These are phyloP conservation scores for Peromyscus maniculatus DNA, from an alignment of 2,113 vertebrate genomes.

Conservation along the genomic window DNA sequence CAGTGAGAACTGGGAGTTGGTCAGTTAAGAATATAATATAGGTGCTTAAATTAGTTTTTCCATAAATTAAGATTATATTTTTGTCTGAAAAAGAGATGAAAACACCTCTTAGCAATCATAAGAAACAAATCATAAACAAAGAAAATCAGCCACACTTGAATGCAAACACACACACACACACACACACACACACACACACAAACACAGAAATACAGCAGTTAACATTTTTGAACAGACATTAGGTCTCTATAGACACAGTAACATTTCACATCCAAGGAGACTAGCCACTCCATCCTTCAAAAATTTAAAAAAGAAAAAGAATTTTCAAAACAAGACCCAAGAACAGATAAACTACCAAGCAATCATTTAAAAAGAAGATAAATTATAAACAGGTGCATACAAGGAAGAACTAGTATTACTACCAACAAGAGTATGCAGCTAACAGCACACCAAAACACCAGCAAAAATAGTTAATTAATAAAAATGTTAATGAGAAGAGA, in stretches of 20 bases:
- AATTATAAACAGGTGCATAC: neutral
- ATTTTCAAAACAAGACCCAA: conserved; percentile 59
- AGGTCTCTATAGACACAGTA: conserved; percentile 1
- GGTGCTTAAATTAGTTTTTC: neutral
- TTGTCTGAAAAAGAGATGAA: neutral
- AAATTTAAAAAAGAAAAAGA: neutral
- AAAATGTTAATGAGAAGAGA: conserved; percentile 4
- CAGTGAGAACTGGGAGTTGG: neutral
- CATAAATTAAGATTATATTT: neutral
- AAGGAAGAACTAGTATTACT: conserved; percentile 1
- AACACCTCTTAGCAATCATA: neutral
- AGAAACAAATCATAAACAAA: neutral
- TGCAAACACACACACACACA: neutral
- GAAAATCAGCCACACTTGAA: neutral
- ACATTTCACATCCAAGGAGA: conserved; percentile 56
- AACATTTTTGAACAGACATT: neutral
- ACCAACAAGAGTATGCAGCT: neutral
- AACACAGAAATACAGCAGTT: neutral
- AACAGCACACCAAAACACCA: neutral
- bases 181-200: too few relatives aligned
- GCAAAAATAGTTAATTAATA: neutral
- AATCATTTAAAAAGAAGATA: conserved; percentile 26
- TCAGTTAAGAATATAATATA: conserved; percentile 26
- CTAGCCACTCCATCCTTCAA: neutral
- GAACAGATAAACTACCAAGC: conserved; percentile 29